These are phyloP conservation scores for Remorina albescens DNA, from an alignment of 2,797 vertebrate species.

Conservation along the genomic window DNA sequence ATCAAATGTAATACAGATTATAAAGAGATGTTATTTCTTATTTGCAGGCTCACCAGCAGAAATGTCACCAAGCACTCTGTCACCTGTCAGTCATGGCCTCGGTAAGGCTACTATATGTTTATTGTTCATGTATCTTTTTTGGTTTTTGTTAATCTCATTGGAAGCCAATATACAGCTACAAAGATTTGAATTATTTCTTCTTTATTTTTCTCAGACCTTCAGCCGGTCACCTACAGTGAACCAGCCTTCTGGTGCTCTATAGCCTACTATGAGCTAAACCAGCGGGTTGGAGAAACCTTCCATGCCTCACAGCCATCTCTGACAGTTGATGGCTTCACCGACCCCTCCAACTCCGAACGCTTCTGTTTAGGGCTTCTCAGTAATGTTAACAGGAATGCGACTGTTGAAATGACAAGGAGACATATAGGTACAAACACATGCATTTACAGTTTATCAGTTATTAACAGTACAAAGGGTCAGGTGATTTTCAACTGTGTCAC, in stretches of 20 bases:
- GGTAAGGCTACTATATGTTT: conserved; percentile 82
- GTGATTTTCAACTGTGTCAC: background rate
- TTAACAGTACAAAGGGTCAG: background rate
- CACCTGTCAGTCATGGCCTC: conserved; percentile 94
- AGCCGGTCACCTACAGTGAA: conserved; percentile 97
- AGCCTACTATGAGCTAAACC: conserved; percentile 98
- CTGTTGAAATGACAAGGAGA: conserved; percentile 98
- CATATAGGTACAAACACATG: conserved; percentile 91
- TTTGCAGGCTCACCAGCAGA: conserved; percentile 95
- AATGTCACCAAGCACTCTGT: conserved; percentile 94
- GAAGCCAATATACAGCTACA: background rate
- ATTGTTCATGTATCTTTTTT: background rate
- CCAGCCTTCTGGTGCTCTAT: conserved; percentile 99
- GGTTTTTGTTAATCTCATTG: background rate
- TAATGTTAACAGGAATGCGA: conserved; percentile 97
- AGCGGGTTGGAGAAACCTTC: conserved; percentile 98
- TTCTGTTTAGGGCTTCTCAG: conserved; percentile 97
- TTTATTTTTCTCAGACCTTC: conserved; percentile 85
- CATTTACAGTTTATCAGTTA: background rate
- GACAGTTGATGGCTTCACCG: conserved; percentile 97
- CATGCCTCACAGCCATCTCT: conserved; percentile 97
- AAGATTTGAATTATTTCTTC: background rate
- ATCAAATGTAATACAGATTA: background rate
- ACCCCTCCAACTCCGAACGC: conserved; percentile 97
- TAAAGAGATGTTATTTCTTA: background rate